Evolutionary conservation across 2,797 vertebrate genomes (phyloP).

Genomic region (Melanotaenia nigrans): DNA sequence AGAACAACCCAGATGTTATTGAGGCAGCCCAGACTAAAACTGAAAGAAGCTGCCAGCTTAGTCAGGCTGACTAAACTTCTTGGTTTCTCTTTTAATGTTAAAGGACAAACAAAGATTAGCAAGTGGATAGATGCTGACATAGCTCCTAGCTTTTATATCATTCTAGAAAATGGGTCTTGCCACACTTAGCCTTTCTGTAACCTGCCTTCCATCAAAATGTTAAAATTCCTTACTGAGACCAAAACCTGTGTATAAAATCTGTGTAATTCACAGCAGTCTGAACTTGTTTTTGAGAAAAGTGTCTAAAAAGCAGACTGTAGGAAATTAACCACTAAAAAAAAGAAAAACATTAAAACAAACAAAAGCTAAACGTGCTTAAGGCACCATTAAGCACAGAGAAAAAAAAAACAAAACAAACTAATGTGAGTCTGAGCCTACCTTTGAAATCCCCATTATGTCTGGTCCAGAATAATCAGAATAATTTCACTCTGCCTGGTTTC

Average conservation of each 20-base stretch:
- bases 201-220: not conserved
- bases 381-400: conserved; percentile 39
- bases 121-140: not conserved
- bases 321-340: conserved; percentile 34
- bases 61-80: conserved; percentile 36
- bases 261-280: conserved; percentile 34
- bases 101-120: conserved; percentile 19
- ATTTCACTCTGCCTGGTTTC: conserved; percentile 35
- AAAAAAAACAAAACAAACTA: not conserved
- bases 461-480: conserved; percentile 46
- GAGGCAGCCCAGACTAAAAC: conserved; percentile 18
- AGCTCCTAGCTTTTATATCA: conserved; percentile 19
- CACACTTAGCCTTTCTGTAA: conserved; percentile 20
- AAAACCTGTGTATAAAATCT: conserved; percentile 43
- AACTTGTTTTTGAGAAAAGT: conserved; percentile 37
- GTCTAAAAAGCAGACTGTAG: conserved; percentile 43
- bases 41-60: conserved; percentile 46
- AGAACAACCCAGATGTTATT: conserved; percentile 29
- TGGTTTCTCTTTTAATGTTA: not conserved
- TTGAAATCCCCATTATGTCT: conserved; percentile 69
- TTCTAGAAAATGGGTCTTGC: conserved; percentile 15
- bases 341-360: conserved; percentile 45
- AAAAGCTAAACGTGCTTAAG: conserved; percentile 20
- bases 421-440: conserved; percentile 60
- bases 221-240: conserved; percentile 14